Evolutionary conservation across 2,113 vertebrate species (phyloP).

Genomic region (Siniperca knerii): DNA sequence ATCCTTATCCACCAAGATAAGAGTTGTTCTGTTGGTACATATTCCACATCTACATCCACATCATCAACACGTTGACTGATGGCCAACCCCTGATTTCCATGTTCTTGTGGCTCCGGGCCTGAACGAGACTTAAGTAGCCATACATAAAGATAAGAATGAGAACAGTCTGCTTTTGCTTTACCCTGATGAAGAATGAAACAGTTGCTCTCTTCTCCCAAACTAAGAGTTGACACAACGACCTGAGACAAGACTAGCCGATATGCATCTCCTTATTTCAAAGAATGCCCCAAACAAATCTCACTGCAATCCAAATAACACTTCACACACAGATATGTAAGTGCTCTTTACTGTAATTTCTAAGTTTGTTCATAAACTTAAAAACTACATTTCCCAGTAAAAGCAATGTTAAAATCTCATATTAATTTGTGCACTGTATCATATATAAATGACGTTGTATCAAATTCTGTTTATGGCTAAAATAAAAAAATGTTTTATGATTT

Average conservation of each 20-base stretch:
- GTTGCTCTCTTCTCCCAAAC: conserved; percentile 16
- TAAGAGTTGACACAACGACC: neutral
- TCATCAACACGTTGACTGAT: conserved; percentile 23
- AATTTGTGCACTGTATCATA: neutral
- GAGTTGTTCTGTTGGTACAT: conserved; percentile 28
- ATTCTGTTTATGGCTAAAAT: neutral
- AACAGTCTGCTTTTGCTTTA: conserved; percentile 39
- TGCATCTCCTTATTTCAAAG: neutral
- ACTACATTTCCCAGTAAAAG: neutral
- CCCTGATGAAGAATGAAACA: conserved; percentile 16
- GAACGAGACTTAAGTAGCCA: conserved; percentile 7
- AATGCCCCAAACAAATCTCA: neutral
- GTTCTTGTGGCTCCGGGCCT: conserved; percentile 7
- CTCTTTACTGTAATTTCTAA: neutral
- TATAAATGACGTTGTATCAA: neutral
- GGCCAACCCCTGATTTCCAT: conserved; percentile 5
- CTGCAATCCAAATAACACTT: neutral
- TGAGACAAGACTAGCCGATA: neutral
- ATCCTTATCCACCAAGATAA: conserved; percentile 30
- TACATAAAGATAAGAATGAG: conserved; percentile 27
- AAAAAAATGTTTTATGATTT: too few relatives aligned
- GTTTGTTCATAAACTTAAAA: neutral
- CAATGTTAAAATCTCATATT: neutral
- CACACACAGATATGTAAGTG: neutral
- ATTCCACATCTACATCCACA: conserved; percentile 28